A percentile compares a stretch with the other conserved stretches of the same genome.
Conservation (phyloP, 2,113 vertebrate genomes). For the Dendrocopos noguchii region DNA sequence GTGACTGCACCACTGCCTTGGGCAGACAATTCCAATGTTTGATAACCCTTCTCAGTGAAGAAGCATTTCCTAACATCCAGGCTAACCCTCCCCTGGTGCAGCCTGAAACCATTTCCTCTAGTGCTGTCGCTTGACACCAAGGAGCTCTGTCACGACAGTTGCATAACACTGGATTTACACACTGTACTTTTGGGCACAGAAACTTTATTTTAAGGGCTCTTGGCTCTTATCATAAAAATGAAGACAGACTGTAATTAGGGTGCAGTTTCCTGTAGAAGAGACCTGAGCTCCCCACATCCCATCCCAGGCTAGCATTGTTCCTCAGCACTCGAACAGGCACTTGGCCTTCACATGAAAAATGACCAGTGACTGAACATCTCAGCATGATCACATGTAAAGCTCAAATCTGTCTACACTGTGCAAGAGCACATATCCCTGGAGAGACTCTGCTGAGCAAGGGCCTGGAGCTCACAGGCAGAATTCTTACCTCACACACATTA, state of each 20-base stretch:
- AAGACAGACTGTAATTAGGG: background rate
- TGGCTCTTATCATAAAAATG: background rate
- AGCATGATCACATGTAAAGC: background rate
- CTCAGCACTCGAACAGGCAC: background rate
- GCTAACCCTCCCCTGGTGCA: too few relatives aligned
- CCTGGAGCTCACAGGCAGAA: background rate
- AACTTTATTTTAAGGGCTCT: background rate
- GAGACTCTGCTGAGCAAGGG: background rate
- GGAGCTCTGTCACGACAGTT: background rate
- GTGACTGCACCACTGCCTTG: too few relatives aligned
- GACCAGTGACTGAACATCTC: background rate
- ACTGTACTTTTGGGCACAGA: background rate
- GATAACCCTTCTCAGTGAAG: too few relatives aligned
- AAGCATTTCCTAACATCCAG: too few relatives aligned
- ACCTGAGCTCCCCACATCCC: background rate
- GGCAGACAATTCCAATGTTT: too few relatives aligned
- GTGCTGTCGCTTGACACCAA: background rate
- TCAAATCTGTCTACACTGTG: background rate
- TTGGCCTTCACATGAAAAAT: background rate
- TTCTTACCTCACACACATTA: background rate
- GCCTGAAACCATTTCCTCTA: too few relatives aligned
- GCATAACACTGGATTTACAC: background rate
- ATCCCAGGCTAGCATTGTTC: too few relatives aligned
- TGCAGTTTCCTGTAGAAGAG: background rate
- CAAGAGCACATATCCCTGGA: background rate